Evolutionary conservation across 1,140 invertebrate genomes (phyloP), one percentile per base, ranked within the genome.

Genomic region (Zophobas morio): DNA sequence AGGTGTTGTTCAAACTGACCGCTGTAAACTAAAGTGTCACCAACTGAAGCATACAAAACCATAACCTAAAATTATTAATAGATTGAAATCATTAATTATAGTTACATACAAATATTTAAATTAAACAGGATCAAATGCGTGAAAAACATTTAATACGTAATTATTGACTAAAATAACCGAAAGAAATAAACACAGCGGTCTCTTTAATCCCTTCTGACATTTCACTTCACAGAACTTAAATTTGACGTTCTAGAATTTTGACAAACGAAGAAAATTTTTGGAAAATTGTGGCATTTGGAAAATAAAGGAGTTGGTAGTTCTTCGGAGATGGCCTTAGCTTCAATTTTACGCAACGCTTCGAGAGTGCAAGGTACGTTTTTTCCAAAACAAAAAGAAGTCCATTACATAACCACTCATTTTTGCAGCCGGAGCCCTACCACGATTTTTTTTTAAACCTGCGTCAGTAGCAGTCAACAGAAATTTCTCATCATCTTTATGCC

Each of bases 281-380:
- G 49, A 51, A n/a, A 51, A n/a, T 51, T 51, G 3, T 51, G 49
- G 49, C n/a, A 6, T 4, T 51, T 51, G 49, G 6, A 2, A 20
- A 20, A 20, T 20, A 51, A 20, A 46, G 42, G 8, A 46, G 42
- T 4, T 51, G 2, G 20, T 51, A 6, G n/a, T 51, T 20, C n/a
- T 51, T 51, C 2, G 20, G 39, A 40, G 42, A 73, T 73, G 71
- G 71, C 71, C 39, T 54, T 73, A 37, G 49, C 49, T 40, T 73
- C 56, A 73, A 56, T 73, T 40, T 54, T 73, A 73, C 71, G 71
- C 37, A 73, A 73, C 37, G 49, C 51, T 5, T 36, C 71, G 4
- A 73, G 39, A 73, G n/a, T 73, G 1, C 71, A 54, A 73, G 71
- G 71, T 73, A 73, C 0, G 32, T 40, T 37, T 32, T 72, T 36